phyloP scores from a whole-genome alignment of 2,113 vertebrate genomes.

The Taxidea taxus region DNA sequence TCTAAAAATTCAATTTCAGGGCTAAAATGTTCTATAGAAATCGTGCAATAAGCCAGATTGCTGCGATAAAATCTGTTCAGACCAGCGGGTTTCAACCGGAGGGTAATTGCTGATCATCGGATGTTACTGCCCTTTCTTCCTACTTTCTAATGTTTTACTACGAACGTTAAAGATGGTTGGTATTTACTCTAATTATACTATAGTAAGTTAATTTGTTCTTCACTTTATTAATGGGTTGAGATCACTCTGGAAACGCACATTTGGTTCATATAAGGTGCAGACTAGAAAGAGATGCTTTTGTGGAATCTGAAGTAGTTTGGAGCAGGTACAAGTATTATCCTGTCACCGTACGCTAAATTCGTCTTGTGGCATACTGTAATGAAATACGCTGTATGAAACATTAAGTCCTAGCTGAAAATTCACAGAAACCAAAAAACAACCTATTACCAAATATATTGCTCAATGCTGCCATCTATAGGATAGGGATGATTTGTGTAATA shows the following conservation, averaged over 20 bases:
- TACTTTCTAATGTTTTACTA: background rate
- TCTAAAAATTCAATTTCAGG: background rate
- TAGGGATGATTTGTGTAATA: background rate
- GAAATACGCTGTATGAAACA: background rate
- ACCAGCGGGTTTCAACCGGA: background rate
- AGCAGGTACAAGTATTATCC: background rate
- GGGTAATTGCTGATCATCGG: background rate
- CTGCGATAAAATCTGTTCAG: background rate
- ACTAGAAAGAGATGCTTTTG: constrained; percentile 27
- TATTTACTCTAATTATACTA: constrained; percentile 12
- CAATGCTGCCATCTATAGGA: constrained; percentile 87
- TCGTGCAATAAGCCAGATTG: background rate
- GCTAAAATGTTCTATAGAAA: background rate
- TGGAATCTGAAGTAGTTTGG: background rate
- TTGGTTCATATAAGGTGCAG: background rate
- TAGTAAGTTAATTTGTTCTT: constrained; percentile 10
- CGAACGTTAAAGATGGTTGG: background rate
- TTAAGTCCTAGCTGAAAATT: constrained; percentile 9
- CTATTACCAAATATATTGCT: constrained; percentile 64
- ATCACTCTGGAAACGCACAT: constrained; percentile 22
- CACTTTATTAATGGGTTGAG: background rate
- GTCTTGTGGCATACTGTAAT: background rate
- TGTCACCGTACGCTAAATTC: constrained; percentile 21
- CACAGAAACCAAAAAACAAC: background rate
- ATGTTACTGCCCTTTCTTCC: background rate